Conservation (phyloP, 1,140 invertebrate species). For the Mactra quadrangularis region DNA sequence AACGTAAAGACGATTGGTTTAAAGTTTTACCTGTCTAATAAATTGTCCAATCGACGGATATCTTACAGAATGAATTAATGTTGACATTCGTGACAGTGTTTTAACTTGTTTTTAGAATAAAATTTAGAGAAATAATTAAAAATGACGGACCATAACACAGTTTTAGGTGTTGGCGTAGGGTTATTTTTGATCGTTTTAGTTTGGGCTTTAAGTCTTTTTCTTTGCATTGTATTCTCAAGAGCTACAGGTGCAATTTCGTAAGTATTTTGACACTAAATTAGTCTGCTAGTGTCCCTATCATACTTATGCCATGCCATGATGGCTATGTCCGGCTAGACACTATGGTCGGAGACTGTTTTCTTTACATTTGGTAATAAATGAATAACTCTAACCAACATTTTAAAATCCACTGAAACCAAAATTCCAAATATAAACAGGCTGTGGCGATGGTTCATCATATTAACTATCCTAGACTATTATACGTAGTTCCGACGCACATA, state of each 20-base stretch:
- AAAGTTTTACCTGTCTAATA: too few species aligned
- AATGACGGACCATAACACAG: slow-evolving; percentile 41
- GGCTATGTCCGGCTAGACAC: neutral
- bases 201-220: slow-evolving; percentile 59
- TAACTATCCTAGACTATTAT: too few species aligned
- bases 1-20: too few species aligned
- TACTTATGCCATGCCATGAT: neutral
- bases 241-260: slow-evolving; percentile 64
- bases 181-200: slow-evolving; percentile 64
- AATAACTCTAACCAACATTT: neutral
- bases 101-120: slow-evolving; percentile 11
- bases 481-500: too few species aligned
- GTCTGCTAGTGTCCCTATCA: neutral
- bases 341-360: too few species aligned
- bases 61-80: neutral
- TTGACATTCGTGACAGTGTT: slow-evolving; percentile 51
- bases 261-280: slow-evolving; percentile 25
- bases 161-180: slow-evolving; percentile 66
- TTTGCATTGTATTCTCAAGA: slow-evolving; percentile 63
- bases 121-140: neutral
- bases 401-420: too few species aligned
- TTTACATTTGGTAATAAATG: neutral
- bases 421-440: neutral
- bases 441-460: too few species aligned
- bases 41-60: too few species aligned